phyloP scores from a whole-genome alignment of 1,140 invertebrate genomes.

The Lepidostoma basale region DNA sequence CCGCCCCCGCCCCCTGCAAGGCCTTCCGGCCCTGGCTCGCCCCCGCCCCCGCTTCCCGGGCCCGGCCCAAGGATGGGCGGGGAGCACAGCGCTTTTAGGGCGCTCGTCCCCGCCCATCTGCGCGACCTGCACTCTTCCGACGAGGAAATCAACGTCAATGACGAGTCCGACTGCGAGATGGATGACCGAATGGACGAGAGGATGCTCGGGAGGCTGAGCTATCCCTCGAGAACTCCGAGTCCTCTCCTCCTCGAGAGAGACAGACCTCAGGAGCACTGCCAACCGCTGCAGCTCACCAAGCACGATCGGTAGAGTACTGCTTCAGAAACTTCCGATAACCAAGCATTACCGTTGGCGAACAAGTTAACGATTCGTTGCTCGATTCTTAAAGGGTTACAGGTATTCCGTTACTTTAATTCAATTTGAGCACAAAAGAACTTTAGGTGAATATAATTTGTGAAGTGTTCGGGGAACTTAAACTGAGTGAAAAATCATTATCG shows the following conservation, averaged over 20 bases:
- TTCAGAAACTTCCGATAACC: no score
- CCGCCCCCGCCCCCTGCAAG: constrained; percentile 59
- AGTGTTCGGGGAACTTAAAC: no score
- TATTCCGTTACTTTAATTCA: no score
- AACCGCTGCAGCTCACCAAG: constrained; percentile 59
- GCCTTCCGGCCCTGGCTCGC: constrained; percentile 53
- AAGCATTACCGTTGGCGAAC: no score
- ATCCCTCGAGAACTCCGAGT: constrained; percentile 51
- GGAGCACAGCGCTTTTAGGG: constrained; percentile 84
- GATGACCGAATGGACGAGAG: constrained; percentile 43
- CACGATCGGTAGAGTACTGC: constrained; percentile 57
- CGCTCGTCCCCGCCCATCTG: constrained; percentile 62
- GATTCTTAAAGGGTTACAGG: no score
- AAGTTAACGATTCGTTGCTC: no score
- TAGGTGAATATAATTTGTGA: no score
- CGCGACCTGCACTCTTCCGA: constrained; percentile 59
- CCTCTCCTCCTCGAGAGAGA: constrained; percentile 44
- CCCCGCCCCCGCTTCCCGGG: constrained; percentile 62
- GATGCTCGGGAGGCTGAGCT: constrained; percentile 36
- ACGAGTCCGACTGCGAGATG: constrained; percentile 62
- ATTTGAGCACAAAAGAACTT: no score
- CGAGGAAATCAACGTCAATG: constrained; percentile 75
- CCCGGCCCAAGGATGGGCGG: constrained; percentile 74
- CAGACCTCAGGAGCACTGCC: constrained; percentile 46
- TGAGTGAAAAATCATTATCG: no score